phyloP scores from a whole-genome alignment of 2,797 vertebrate genomes.

The Prunella strophiata region DNA sequence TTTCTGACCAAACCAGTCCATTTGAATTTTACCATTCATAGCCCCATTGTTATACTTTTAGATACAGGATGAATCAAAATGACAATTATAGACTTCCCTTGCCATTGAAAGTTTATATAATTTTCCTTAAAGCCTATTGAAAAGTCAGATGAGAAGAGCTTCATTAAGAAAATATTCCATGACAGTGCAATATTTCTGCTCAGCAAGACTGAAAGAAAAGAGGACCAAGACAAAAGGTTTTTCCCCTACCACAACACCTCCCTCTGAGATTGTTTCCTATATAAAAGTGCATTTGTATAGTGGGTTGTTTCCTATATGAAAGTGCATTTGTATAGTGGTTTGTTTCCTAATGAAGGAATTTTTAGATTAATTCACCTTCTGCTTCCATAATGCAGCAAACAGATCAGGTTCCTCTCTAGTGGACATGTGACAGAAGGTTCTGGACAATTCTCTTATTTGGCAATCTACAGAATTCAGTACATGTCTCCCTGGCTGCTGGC shows the following conservation, averaged over 20 bases:
- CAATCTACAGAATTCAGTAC: not conserved
- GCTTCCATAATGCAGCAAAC: not conserved
- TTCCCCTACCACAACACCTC: not conserved
- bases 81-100: not conserved
- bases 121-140: not conserved
- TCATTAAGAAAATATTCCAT: not conserved
- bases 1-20: not conserved
- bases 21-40: not conserved
- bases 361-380: not conserved
- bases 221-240: accelerated
- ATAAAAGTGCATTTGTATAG: not conserved
- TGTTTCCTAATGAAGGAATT: not conserved
- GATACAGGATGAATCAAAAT: conserved; percentile 5
- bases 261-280: accelerated
- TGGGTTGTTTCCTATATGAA: accelerated
- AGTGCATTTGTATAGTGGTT: not conserved
- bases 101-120: not conserved
- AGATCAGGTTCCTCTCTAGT: not conserved
- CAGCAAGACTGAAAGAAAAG: not conserved
- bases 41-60: not conserved
- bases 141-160: not conserved
- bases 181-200: not conserved
- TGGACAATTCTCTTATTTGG: not conserved
- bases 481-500: not conserved
- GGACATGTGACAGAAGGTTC: not conserved